Base-by-base conservation (phyloP, 1,140 invertebrate species). In the Lucilia sericata region DNA sequence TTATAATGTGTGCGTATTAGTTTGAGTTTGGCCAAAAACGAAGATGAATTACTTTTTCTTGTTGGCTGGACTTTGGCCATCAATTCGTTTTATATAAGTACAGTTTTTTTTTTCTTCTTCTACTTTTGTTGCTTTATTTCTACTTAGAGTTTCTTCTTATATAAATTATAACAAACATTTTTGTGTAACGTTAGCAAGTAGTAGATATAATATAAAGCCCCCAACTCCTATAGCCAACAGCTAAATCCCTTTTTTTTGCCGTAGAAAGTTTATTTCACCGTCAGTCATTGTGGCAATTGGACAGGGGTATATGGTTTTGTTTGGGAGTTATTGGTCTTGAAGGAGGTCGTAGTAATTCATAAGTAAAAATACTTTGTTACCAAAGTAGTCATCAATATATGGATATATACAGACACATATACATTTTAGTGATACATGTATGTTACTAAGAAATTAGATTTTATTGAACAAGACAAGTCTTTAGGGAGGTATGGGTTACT, bases 31-130 rank as follows among this genome's bases (percentile, higher is more conserved):
- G n/a, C 65, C 76, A 80, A 80, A n/a, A 80, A 80, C 76, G 76
- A 80, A 80, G 76, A 80, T 80, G 76, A 80, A 80, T 80, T 80
- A 80, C 76, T 80, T 80, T 80, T 80, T 80, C 76, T 80, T 80
- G 47, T 80, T 80, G 42, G 76, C 76, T 49, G 76, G 76, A 80
- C 76, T 80, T 80, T 80, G 76, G 21, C 76, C 42, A 80, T 80
- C 76, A 80, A 80, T 80, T 80, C 76, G n/a, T 49, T 49, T n/a
- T 80, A 55, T 55, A 42, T 42, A 42, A 42, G 42, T 42, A 42
- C 42, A 42, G 42, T 60, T 14, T 60, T 60, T n/a, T 60, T n/a
- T 60, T 78, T 19, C 30, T 75, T 25, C 0, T 74, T 74, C 49
- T 49, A 7, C 8, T 14, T 80, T 55, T n/a, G n/a, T n/a, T n/a